Evolutionary conservation across 1,140 invertebrate genomes (phyloP).

Genomic region (Camponotus floridanus): DNA sequence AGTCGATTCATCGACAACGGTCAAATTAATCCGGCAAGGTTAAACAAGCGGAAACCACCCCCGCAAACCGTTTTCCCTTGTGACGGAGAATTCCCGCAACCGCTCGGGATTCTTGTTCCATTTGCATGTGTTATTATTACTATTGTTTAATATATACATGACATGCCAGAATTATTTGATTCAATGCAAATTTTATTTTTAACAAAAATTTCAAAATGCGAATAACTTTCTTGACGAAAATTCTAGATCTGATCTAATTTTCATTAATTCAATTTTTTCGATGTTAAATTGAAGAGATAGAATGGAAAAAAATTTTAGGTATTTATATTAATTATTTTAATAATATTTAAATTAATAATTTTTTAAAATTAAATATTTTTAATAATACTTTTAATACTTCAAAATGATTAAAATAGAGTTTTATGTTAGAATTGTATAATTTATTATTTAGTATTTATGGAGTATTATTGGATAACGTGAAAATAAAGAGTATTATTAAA

Average conservation of each 20-base stretch:
- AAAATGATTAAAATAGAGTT: too few relatives aligned
- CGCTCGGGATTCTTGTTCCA: conserved; percentile 54
- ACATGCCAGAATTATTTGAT: conserved; percentile 21
- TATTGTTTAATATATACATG: conserved; percentile 59
- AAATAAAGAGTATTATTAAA: too few relatives aligned
- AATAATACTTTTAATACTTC: too few relatives aligned
- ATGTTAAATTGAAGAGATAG: too few relatives aligned
- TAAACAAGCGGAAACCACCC: conserved; percentile 77
- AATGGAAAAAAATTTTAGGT: not conserved
- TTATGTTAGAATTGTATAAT: too few relatives aligned
- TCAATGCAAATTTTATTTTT: conserved; percentile 23
- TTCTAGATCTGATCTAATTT: not conserved
- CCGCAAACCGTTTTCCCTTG: conserved; percentile 39
- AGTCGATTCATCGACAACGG: conserved; percentile 64
- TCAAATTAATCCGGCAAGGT: conserved; percentile 74
- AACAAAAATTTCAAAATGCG: not conserved
- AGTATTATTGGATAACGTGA: too few relatives aligned
- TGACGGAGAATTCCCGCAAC: conserved; percentile 47
- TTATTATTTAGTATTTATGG: too few relatives aligned
- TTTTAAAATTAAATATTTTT: too few relatives aligned
- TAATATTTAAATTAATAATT: too few relatives aligned
- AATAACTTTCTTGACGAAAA: not conserved
- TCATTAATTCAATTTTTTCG: not conserved
- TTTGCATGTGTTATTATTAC: conserved; percentile 63
- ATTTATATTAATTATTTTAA: too few relatives aligned